Conservation (phyloP, 1,140 invertebrate genomes). For the Tachypleus tridentatus region DNA sequence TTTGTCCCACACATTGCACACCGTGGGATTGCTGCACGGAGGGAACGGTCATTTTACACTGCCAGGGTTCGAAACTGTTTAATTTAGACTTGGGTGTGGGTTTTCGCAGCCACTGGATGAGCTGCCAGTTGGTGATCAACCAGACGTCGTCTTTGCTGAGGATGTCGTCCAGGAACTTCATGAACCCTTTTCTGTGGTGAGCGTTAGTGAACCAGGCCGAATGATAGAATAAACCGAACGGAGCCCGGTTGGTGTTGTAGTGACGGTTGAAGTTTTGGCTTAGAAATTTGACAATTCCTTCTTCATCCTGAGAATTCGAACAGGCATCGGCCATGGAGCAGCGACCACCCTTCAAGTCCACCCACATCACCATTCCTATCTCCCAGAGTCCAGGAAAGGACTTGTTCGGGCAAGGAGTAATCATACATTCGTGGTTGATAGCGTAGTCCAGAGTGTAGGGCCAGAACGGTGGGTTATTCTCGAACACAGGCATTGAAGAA, state of each 20-base stretch:
- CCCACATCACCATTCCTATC: constrained; percentile 93
- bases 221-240: constrained; percentile 86
- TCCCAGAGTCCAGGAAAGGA: constrained; percentile 49
- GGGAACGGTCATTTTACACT: constrained; percentile 76
- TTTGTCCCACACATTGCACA: constrained; percentile 90
- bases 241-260: constrained; percentile 83
- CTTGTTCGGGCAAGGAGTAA: constrained; percentile 74
- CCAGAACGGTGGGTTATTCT: constrained; percentile 63
- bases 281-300: constrained; percentile 85
- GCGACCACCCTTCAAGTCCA: constrained; percentile 79
- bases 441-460: constrained; percentile 73
- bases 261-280: constrained; percentile 90
- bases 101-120: constrained; percentile 83
- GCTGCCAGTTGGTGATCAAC: constrained; percentile 85
- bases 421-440: constrained; percentile 44
- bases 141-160: constrained; percentile 78
- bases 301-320: constrained; percentile 71
- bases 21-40: constrained; percentile 79
- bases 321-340: constrained; percentile 94
- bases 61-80: constrained; percentile 74
- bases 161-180: constrained; percentile 80
- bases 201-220: constrained; percentile 91
- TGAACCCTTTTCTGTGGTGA: constrained; percentile 87
- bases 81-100: constrained; percentile 67
- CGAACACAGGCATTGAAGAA: constrained; percentile 44